Percentiles rank a stretch among this genome's conserved stretches.
Evolutionary conservation across 2,888 invertebrate genomes (phyloP).

Genomic region (Odontothrips loti): DNA sequence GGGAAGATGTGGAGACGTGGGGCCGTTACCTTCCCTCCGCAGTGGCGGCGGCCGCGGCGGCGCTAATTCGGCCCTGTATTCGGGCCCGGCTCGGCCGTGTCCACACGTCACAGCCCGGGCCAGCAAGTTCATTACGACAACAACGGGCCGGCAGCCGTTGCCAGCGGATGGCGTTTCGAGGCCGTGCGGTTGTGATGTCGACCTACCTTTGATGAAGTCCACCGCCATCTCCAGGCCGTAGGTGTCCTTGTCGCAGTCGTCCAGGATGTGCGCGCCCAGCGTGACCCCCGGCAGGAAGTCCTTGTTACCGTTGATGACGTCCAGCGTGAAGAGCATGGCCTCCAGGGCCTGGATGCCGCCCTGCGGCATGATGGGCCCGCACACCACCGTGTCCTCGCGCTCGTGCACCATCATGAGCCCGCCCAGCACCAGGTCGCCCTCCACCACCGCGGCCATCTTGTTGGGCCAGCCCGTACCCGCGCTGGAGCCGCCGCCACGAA

Average conservation of each 20-base stretch:
- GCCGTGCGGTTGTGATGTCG: background rate
- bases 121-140: too few species aligned
- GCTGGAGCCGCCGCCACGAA: background rate
- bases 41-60: background rate
- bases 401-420: slow-evolving; percentile 95
- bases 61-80: background rate
- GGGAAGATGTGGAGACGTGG: background rate
- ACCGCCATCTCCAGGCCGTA: slow-evolving; percentile 93
- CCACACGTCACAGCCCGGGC: too few species aligned
- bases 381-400: slow-evolving; percentile 77
- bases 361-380: slow-evolving; percentile 91
- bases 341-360: slow-evolving; percentile 84
- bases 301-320: slow-evolving; percentile 60
- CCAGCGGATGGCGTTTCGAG: too few species aligned
- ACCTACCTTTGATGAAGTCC: slow-evolving; percentile 94
- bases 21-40: background rate
- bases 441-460: slow-evolving; percentile 77
- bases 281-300: slow-evolving; percentile 49
- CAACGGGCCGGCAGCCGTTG: background rate
- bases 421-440: slow-evolving; percentile 82
- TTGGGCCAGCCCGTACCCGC: slow-evolving; percentile 61
- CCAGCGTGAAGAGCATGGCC: slow-evolving; percentile 84
- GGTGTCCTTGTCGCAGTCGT: slow-evolving; percentile 92
- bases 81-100: too few species aligned
- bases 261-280: slow-evolving; percentile 81